phyloP scores from a whole-genome alignment of 2,888 invertebrate genomes.

The Metellina segmentata region DNA sequence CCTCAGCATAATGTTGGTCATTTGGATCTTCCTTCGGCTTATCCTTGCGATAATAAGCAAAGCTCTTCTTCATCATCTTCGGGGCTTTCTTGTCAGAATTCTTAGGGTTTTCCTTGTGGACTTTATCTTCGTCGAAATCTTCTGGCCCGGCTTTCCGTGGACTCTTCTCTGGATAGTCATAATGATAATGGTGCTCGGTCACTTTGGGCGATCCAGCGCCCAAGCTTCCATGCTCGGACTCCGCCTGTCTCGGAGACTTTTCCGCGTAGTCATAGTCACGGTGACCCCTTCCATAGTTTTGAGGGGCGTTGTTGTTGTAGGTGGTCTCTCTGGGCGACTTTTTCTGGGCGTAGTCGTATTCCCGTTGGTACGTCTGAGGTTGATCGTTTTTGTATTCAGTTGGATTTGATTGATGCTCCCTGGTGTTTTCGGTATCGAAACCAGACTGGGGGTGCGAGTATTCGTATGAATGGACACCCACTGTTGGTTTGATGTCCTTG shows the following conservation, averaged over 20 bases:
- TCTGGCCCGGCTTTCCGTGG: constrained; percentile 9
- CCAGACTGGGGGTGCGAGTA: constrained; percentile 60
- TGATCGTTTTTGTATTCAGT: background rate
- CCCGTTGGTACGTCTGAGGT: background rate
- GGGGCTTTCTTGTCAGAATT: constrained; percentile 40
- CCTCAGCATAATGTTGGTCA: constrained; percentile 73
- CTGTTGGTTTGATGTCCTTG: constrained; percentile 65
- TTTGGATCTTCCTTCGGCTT: constrained; percentile 71
- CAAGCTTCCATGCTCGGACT: background rate
- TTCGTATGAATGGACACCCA: constrained; percentile 55
- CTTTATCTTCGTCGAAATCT: constrained; percentile 23
- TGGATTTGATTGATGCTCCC: background rate
- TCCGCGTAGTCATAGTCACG: constrained; percentile 21
- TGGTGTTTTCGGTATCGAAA: constrained; percentile 20
- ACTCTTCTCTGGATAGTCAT: constrained; percentile 27
- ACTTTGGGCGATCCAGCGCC: constrained; percentile 16
- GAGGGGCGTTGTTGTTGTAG: background rate
- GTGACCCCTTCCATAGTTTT: background rate
- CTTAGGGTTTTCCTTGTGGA: constrained; percentile 25
- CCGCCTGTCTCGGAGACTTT: constrained; percentile 1
- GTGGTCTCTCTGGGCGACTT: background rate
- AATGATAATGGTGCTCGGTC: constrained; percentile 53
- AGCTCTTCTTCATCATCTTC: constrained; percentile 72
- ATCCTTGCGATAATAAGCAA: constrained; percentile 73
- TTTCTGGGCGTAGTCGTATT: constrained; percentile 18